phyloP scores from a whole-genome alignment of 2,113 vertebrate species.

The Andinoacara biseriatus region DNA sequence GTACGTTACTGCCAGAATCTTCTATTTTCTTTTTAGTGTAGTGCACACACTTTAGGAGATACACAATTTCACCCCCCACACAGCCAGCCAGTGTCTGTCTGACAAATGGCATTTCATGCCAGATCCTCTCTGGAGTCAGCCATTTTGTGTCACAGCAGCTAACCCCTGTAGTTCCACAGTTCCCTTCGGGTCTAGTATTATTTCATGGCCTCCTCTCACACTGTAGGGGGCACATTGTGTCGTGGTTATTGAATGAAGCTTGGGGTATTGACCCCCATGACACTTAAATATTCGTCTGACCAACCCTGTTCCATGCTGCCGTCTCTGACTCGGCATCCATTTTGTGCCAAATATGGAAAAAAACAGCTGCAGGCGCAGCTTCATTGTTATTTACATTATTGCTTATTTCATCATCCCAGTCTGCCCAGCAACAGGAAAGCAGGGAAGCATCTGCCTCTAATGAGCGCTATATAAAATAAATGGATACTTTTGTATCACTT shows the following conservation, averaged over 20 bases:
- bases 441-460: too few species aligned
- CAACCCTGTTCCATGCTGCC: conserved; percentile 57
- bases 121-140: conserved; percentile 46
- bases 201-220: conserved; percentile 47
- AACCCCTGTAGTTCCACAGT: conserved; percentile 8
- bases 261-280: conserved; percentile 49
- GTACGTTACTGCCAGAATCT: not conserved
- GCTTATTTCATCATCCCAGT: conserved; percentile 5
- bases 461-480: too few species aligned
- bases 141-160: conserved; percentile 58
- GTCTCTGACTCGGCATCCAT: conserved; percentile 51
- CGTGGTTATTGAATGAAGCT: conserved; percentile 48
- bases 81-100: conserved; percentile 50
- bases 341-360: conserved; percentile 43
- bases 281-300: conserved; percentile 57
- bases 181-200: conserved; percentile 27
- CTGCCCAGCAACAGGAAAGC: too few species aligned
- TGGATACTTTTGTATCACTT: too few species aligned
- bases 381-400: not conserved
- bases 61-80: conserved; percentile 34
- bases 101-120: conserved; percentile 66
- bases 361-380: conserved; percentile 11
- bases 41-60: conserved; percentile 10
- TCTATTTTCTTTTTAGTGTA: not conserved
- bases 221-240: conserved; percentile 57